Conservation (phyloP, 2,113 vertebrate species). For the Caloenas nicobarica region DNA sequence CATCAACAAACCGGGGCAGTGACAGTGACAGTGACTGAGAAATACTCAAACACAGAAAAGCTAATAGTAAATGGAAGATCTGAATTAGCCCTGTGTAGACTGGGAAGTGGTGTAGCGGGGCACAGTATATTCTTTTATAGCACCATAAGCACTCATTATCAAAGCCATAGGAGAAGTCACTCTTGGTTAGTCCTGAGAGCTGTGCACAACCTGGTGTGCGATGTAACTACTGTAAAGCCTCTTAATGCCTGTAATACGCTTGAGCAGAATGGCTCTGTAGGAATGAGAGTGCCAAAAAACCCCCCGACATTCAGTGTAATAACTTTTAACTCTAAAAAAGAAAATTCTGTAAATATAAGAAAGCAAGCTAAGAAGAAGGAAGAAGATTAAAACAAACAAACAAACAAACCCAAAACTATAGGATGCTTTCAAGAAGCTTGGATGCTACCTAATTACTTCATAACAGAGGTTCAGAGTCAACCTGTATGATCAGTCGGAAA, state of each 20-base stretch:
- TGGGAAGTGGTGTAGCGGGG: neutral
- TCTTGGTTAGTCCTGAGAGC: neutral
- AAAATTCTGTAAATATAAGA: neutral
- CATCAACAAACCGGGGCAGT: neutral
- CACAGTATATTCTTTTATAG: neutral
- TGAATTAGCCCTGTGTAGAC: neutral
- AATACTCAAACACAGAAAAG: neutral
- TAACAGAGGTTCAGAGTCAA: neutral
- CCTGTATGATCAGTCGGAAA: neutral
- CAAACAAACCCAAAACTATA: too few relatives aligned
- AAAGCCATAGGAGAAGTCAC: neutral
- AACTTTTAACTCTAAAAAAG: neutral
- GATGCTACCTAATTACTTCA: neutral
- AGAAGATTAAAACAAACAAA: neutral
- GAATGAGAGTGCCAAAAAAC: neutral
- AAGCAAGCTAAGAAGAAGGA: neutral
- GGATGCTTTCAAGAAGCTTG: neutral
- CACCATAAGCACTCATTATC: neutral
- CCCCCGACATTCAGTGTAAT: neutral
- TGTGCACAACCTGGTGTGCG: fast-evolving
- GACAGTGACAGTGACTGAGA: neutral
- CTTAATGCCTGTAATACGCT: neutral
- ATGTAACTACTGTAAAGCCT: neutral
- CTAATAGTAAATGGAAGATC: neutral
- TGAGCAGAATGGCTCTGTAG: neutral